Conservation (phyloP, 2,113 vertebrate species). For the Xerus inauris region DNA sequence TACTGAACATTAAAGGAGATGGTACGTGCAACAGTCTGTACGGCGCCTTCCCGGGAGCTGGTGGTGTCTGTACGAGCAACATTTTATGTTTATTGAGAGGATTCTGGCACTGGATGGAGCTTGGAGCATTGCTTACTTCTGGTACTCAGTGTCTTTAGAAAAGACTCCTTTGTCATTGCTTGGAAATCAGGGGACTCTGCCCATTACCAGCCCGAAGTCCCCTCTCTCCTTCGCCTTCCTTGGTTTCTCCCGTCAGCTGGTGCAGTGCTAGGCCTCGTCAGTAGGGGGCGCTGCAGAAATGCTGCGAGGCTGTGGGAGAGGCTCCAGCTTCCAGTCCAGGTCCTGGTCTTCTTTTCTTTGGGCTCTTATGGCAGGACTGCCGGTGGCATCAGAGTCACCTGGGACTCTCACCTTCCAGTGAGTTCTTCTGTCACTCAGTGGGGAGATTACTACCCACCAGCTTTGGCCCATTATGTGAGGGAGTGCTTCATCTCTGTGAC, state of each 20-base stretch:
- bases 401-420: not conserved
- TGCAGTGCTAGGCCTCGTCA: not conserved
- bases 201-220: not conserved
- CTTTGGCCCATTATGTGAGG: not conserved
- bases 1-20: not conserved
- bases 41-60: too few relatives aligned
- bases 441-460: not conserved
- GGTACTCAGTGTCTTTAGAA: not conserved
- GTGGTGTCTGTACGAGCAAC: too few relatives aligned
- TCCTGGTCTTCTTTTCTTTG: not conserved
- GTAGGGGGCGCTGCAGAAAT: not conserved
- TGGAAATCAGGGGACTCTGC: not conserved
- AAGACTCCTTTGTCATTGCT: not conserved
- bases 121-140: not conserved
- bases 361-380: not conserved
- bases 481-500: too few relatives aligned
- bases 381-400: not conserved
- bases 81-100: not conserved
- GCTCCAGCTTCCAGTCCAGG: too few relatives aligned
- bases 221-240: not conserved
- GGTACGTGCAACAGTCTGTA: not conserved
- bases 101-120: not conserved
- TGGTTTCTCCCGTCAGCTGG: not conserved
- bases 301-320: not conserved
- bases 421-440: not conserved